These are phyloP conservation scores for Chiridota heheva DNA, from an alignment of 35 echinoderm and acorn worm genomes.

Conservation along the genomic window DNA sequence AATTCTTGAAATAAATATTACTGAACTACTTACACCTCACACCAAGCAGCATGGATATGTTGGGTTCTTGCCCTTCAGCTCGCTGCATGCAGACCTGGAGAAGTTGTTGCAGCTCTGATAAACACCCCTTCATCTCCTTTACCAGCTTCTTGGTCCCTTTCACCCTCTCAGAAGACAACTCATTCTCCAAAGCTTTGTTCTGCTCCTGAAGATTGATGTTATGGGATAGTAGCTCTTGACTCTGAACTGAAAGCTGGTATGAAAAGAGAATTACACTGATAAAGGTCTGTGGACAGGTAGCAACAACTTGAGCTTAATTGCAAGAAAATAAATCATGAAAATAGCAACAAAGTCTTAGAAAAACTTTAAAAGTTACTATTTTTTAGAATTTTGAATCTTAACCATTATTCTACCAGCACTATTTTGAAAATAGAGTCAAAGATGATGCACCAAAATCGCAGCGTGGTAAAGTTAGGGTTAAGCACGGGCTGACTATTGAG, in stretches of 20 bases:
- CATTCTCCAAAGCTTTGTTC: conserved; percentile 52
- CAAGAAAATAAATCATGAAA: too few species aligned
- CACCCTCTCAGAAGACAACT: conserved; percentile 58
- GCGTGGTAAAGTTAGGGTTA: too few species aligned
- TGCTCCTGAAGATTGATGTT: conserved; percentile 78
- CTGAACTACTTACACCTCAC: conserved; percentile 90
- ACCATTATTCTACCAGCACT: too few species aligned
- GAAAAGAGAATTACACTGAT: not conserved
- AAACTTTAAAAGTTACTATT: too few species aligned
- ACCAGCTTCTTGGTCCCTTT: conserved; percentile 42
- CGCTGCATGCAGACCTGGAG: conserved; percentile 63
- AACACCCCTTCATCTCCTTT: conserved; percentile 62
- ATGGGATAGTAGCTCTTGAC: conserved; percentile 81
- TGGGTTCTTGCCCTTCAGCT: conserved; percentile 75
- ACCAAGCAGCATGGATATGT: conserved; percentile 81
- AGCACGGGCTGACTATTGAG: too few species aligned
- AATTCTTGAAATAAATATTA: too few species aligned
- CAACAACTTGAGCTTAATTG: too few species aligned
- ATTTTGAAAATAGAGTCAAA: too few species aligned
- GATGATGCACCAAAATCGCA: too few species aligned
- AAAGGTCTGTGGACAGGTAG: too few species aligned
- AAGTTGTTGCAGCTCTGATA: conserved; percentile 61
- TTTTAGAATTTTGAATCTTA: too few species aligned
- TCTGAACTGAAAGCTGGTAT: conserved; percentile 78
- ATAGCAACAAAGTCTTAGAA: too few species aligned